These are phyloP conservation scores for Morone saxatilis DNA, from an alignment of 2,113 vertebrate species.

Conservation along the genomic window DNA sequence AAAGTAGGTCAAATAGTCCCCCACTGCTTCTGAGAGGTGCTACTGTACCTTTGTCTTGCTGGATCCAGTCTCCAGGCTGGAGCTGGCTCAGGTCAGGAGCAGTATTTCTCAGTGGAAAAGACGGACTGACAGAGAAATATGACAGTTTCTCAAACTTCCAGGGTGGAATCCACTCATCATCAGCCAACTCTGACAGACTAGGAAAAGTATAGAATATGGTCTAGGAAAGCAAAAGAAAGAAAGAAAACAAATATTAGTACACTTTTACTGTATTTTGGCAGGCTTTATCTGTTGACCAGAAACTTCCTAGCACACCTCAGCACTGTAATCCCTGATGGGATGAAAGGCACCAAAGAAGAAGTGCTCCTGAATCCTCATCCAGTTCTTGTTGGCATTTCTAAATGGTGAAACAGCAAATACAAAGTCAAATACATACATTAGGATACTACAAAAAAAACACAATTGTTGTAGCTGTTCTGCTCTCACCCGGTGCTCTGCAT, in stretches of 20 bases:
- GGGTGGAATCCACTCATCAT: conserved; percentile 93
- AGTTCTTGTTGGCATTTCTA: conserved; percentile 95
- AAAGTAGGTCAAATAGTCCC: not conserved
- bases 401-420: conserved; percentile 21
- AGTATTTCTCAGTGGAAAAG: conserved; percentile 82
- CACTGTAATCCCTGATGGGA: conserved; percentile 89
- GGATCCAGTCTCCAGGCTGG: conserved; percentile 91
- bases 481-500: conserved; percentile 91
- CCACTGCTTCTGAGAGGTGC: conserved; percentile 4
- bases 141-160: conserved; percentile 88
- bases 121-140: conserved; percentile 74
- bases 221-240: conserved; percentile 77
- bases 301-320: conserved; percentile 83
- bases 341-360: conserved; percentile 94
- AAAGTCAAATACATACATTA: conserved; percentile 2
- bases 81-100: conserved; percentile 80
- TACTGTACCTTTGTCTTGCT: conserved; percentile 90
- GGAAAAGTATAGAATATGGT: conserved; percentile 93
- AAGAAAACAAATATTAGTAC: not conserved
- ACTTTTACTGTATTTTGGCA: not conserved
- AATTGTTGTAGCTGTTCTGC: not conserved
- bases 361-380: conserved; percentile 95
- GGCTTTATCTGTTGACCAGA: not conserved
- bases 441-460: not conserved
- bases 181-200: conserved; percentile 89